Evolutionary conservation across 2,888 invertebrate species (phyloP).

Genomic region (Volucella inflata): DNA sequence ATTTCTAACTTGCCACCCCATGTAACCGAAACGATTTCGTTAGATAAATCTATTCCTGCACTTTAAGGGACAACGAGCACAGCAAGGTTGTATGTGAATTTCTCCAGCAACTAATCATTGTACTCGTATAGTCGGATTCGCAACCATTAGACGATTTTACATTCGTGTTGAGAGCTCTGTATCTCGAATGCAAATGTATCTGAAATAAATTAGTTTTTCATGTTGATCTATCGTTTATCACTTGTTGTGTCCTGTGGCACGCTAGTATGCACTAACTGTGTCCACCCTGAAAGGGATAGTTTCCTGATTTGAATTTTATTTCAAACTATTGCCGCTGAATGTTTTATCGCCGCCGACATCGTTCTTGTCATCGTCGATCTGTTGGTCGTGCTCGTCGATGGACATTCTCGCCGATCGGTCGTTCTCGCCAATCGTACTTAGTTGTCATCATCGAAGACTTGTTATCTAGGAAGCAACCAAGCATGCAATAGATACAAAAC

Average conservation of each 20-base stretch:
- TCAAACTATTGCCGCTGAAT: constrained; percentile 1
- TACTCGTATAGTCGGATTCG: neutral
- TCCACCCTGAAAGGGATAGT: constrained; percentile 73
- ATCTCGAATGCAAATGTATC: constrained; percentile 75
- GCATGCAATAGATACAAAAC: constrained; percentile 58
- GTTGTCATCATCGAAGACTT: constrained; percentile 24
- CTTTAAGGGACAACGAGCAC: constrained; percentile 59
- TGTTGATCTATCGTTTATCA: constrained; percentile 82
- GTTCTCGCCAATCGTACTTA: neutral
- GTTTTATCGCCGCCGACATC: constrained; percentile 6
- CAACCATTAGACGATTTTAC: constrained; percentile 71
- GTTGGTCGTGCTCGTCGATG: neutral
- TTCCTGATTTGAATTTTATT: constrained; percentile 59
- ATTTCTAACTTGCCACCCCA: constrained; percentile 64
- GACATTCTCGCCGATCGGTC: neutral
- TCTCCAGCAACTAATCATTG: constrained; percentile 61
- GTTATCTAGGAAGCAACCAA: constrained; percentile 64
- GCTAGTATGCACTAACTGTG: constrained; percentile 50
- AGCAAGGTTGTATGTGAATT: constrained; percentile 16
- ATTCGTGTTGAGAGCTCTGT: constrained; percentile 74
- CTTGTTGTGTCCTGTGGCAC: constrained; percentile 76
- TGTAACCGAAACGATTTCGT: constrained; percentile 41
- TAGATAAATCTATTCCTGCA: constrained; percentile 69
- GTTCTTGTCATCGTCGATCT: neutral
- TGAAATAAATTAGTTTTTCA: constrained; percentile 83